Conservation (phyloP, 2,113 vertebrate genomes). For the Centropristis striata region DNA sequence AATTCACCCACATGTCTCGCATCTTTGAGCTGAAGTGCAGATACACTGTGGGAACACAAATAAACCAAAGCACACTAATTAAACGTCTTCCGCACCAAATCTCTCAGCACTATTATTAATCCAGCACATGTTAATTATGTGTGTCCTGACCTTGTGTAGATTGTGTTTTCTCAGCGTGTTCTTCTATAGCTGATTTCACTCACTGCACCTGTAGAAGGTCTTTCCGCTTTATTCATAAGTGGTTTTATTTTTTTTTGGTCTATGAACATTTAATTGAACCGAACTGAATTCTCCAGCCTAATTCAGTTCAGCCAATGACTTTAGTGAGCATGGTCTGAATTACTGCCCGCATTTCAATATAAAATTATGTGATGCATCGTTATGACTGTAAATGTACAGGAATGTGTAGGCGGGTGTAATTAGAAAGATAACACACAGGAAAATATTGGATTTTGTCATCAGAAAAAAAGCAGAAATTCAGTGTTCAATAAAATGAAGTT, state of each 20-base stretch:
- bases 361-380: not conserved
- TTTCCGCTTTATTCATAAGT: slow-evolving; percentile 11
- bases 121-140: slow-evolving; percentile 63
- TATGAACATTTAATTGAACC: slow-evolving; percentile 8
- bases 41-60: slow-evolving; percentile 67
- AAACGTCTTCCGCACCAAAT: slow-evolving; percentile 56
- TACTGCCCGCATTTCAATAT: not conserved
- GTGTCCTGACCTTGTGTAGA: slow-evolving; percentile 62
- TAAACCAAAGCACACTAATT: slow-evolving; percentile 69
- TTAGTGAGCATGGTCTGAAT: not conserved
- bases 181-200: slow-evolving; percentile 14
- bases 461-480: not conserved
- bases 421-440: not conserved
- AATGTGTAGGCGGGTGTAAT: not conserved
- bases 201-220: slow-evolving; percentile 44
- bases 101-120: slow-evolving; percentile 65
- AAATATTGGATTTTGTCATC: not conserved
- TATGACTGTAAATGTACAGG: slow-evolving; percentile 4
- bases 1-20: slow-evolving; percentile 32
- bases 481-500: not conserved
- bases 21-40: slow-evolving; percentile 58
- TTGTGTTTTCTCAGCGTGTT: slow-evolving; percentile 51
- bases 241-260: not conserved
- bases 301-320: slow-evolving; percentile 26
- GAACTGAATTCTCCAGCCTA: slow-evolving; percentile 11